Evolutionary conservation across 2,888 invertebrate genomes (phyloP).

Genomic region (Amblyjoppa fuscipennis): DNA sequence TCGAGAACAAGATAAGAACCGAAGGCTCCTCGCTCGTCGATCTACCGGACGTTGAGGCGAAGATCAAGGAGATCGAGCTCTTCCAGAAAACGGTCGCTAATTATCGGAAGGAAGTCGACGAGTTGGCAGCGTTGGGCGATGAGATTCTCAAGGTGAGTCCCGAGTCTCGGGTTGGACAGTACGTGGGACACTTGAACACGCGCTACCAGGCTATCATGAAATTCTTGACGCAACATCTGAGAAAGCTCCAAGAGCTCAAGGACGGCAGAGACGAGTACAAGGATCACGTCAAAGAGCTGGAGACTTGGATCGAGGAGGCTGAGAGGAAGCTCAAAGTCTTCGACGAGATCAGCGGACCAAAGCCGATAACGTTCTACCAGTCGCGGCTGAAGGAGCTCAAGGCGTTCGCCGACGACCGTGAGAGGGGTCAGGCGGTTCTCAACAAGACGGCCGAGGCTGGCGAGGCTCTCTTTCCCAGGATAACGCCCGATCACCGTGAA

Average conservation of each 20-base stretch:
- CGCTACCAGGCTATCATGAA: constrained; percentile 92
- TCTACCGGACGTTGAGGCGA: constrained; percentile 89
- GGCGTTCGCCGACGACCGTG: constrained; percentile 90
- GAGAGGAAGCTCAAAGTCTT: constrained; percentile 91
- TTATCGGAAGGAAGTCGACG: constrained; percentile 89
- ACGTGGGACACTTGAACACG: constrained; percentile 91
- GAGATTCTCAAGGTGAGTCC: constrained; percentile 92
- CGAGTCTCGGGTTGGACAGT: constrained; percentile 93
- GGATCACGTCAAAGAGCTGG: constrained; percentile 89
- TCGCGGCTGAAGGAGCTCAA: constrained; percentile 92
- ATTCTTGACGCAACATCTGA: constrained; percentile 90
- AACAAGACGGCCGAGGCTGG: constrained; percentile 94
- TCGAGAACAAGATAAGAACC: constrained; percentile 90
- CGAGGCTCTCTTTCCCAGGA: constrained; percentile 94
- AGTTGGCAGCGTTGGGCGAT: constrained; percentile 90
- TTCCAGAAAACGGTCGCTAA: constrained; percentile 89
- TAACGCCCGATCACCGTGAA: constrained; percentile 95
- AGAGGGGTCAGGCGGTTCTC: constrained; percentile 91
- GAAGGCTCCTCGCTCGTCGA: constrained; percentile 91
- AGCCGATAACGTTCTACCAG: constrained; percentile 89
- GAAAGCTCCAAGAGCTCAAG: constrained; percentile 90
- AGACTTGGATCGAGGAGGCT: constrained; percentile 92
- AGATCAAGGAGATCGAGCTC: constrained; percentile 89
- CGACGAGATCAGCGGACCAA: constrained; percentile 91
- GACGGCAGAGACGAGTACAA: constrained; percentile 90